Base-by-base conservation (phyloP, 2,113 vertebrate species). In the Gadus chalcogrammus region DNA sequence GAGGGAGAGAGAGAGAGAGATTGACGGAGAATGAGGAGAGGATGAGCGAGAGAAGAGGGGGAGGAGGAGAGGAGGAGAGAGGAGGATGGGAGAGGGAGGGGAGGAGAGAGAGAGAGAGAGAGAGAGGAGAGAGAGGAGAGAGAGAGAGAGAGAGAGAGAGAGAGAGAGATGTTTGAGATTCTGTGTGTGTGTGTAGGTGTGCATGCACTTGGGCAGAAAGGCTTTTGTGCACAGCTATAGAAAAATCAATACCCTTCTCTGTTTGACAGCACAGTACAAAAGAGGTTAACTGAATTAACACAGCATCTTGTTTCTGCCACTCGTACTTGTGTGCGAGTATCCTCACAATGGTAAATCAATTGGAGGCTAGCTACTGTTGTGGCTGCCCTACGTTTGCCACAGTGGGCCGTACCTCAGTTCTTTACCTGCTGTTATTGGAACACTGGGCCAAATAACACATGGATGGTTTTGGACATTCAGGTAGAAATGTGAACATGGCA, bases 281-380 rank as follows among this genome's bases (percentile, higher is more conserved):
- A 53, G 71, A 84, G 78, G 85, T 85, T 85, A 87, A 86, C 69
- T 77, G 75, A 84, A 86, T 85, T 76, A 84, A 76, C 80, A 80
- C 61, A 67, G 71, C 27, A 59, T 72, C 79, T 75, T 85, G 80
- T 75, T 82, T 74, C 69, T 73, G 79, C 72, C 5, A 22, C 66
- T 77, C 59, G 52, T 65, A 64, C 52, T 64, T 76, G 75, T 17
- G 52, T 68, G 58, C 63, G 69, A 76, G 64, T 73, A 24, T 69
- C 81, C 56, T 59, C 68, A 52, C 66, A 60, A 13, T 65, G 64
- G 71, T 78, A 68, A 84, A 84, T 85, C 78, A 70, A 71, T 84
- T 20, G 55, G 11, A 3, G 48, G 27, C 74, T 59, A 42, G 64
- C 48, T 22, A 64, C 48, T 69, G 69, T 58, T 58, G 70, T 82